Evolutionary conservation across 2,888 invertebrate species (phyloP), one percentile per base, ranked within the genome.

Genomic region (Chymomyza procnemis): DNA sequence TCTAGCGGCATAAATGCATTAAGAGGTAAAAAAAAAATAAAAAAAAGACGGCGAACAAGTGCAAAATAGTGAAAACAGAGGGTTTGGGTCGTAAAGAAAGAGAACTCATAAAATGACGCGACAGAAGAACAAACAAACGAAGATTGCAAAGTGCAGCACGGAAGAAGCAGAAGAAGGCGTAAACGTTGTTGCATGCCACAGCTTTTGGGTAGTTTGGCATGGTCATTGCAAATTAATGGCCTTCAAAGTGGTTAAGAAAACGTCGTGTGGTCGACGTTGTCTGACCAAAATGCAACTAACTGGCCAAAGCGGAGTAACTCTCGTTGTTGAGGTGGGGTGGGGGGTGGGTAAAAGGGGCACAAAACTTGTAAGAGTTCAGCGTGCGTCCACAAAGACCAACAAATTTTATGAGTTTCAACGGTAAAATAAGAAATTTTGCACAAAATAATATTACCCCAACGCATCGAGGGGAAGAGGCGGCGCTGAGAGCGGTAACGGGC

Each of bases 191-290:
- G 16, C 48, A 57, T 12, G 48, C 56, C 47, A 6, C 34, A 41
- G 34, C 34, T 41, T 41, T 41, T 41, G 34, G 34, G 26, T 26
- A 52, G 9, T 26, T 52, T 22, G 64, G 69, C 67, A 73, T 62
- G 86, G 77, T 76, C 82, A 86, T 81, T 74, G 81, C 73, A 87
- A 86, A 85, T 87, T 84, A 87, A 85, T 84, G 81, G 75, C 68
- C 74, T 80, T 83, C 69, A 85, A 84, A 87, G 71, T 74, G 80
- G 76, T 74, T 71, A 72, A 79, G 71, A 61, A 74, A 65, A 71
- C 57, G 54, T 67, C 68, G 60, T 66, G 67, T 66, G 67, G 71
- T 16, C 18, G 34, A 26, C 57, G 50, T 18, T 34, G 34, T 30
- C 57, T 30, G 57, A n/a, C 57, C 46, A 22, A 47, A 60, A 14